phyloP scores from a whole-genome alignment of 2,797 vertebrate species.

The Tamandua tetradactyla region DNA sequence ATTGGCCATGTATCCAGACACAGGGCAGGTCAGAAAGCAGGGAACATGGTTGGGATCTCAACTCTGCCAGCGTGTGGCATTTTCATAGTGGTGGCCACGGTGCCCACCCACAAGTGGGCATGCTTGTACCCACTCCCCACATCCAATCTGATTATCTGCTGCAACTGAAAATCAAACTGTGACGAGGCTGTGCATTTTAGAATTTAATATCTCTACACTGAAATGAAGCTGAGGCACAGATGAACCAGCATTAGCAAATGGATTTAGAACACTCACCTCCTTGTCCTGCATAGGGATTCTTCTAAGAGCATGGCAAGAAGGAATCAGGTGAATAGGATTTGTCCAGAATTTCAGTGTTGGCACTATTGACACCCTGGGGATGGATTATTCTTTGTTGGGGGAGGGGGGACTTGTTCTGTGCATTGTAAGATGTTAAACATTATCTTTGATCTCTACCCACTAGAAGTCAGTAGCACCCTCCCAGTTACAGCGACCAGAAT shows the following conservation, averaged over 20 bases:
- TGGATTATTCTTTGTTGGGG: neutral
- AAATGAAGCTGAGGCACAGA: neutral
- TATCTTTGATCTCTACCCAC: neutral
- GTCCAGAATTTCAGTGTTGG: neutral
- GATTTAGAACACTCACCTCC: neutral
- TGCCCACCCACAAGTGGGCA: fast-evolving
- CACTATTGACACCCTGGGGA: neutral
- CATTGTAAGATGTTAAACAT: neutral
- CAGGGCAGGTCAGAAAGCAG: neutral
- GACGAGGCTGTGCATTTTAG: neutral
- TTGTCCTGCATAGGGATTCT: neutral
- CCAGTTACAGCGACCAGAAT: neutral
- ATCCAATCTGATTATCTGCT: fast-evolving
- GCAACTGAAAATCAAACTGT: neutral
- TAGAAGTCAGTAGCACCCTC: neutral
- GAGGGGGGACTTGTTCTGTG: neutral
- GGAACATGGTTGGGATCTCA: neutral
- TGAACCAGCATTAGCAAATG: neutral
- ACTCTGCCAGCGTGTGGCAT: fast-evolving
- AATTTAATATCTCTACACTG: neutral
- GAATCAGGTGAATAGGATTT: neutral
- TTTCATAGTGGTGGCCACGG: neutral
- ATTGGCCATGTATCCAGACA: no score
- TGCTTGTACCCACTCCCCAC: fast-evolving
- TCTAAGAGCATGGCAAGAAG: neutral